A percentile compares a stretch with the other conserved stretches of the same genome.
These are phyloP conservation scores for Catharus fuscescens DNA, from an alignment of 2,113 vertebrate genomes.

Conservation along the genomic window DNA sequence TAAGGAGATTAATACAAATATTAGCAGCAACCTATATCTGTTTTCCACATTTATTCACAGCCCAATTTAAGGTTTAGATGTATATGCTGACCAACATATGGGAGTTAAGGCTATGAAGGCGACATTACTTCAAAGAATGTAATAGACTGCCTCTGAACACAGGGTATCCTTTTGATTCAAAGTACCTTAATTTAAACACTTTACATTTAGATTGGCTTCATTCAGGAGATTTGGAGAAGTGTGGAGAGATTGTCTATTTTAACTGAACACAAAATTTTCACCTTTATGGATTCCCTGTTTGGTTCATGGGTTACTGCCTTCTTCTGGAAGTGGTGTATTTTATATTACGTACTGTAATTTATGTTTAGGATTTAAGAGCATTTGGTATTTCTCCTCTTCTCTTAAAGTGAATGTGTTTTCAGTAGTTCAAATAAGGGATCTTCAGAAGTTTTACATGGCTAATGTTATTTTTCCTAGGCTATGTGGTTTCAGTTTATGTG, in stretches of 20 bases:
- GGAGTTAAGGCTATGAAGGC: not conserved
- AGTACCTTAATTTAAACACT: not conserved
- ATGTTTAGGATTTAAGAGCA: not conserved
- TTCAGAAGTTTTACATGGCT: not conserved
- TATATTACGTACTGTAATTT: not conserved
- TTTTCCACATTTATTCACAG: not conserved
- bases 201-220: not conserved
- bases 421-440: not conserved
- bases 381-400: not conserved
- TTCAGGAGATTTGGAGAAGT: not conserved
- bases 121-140: not conserved
- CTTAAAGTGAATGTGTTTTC: not conserved
- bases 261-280: not conserved
- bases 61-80: not conserved
- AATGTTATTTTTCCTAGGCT: not conserved
- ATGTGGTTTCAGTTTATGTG: not conserved
- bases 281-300: not conserved
- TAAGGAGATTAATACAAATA: conserved; percentile 3
- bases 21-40: not conserved
- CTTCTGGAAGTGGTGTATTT: not conserved
- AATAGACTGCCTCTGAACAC: not conserved
- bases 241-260: not conserved
- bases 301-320: not conserved
- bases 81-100: not conserved
- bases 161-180: not conserved